Evolutionary conservation across 1,140 invertebrate species (phyloP), one percentile per base, ranked within the genome.

Genomic region (Papilio helenus): DNA sequence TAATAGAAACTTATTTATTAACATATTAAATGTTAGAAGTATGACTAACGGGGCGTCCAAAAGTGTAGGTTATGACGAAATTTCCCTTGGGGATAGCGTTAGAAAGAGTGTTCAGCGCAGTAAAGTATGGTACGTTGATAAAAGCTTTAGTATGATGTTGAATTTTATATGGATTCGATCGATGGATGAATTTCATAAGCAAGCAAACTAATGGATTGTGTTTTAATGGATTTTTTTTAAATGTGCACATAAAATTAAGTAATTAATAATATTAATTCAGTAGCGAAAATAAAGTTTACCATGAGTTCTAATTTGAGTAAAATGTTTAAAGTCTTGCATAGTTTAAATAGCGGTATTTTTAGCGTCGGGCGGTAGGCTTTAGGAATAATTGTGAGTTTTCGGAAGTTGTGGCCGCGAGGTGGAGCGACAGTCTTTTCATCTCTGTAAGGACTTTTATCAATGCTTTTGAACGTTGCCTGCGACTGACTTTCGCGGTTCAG

Each of bases 391-490:
- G 39, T 74, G 44, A 46, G 44, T 74, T 74, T 74, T 74, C 72
- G 72, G 72, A 74, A 74, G 72, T 74, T 20, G 26, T 46, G 72
- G 34, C 72, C 39, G 72, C 42, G 72, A 74, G 72, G 72, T 49
- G 42, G n/a, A 49, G 44, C 72, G 72, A 74, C 72, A 74, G 72
- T 44, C 72, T 74, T 74, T 74, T 74, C 72, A 74, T 74, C 42
- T 73, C 42, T 26, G 18, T 51, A 74, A 74, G 72, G 72, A 46
- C 23, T 74, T 46, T 74, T 74, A 74, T 74, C 72, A 74, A 74
- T 74, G 72, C 72, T 74, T 73, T 73, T 73, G 44, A 74, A 49
- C 72, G 72, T 44, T 34, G 61, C n/a, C 61, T 68, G 61, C 61
- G 49, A 51, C 42, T 49, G 72, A 44, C 44, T 74, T 72, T 74